Evolutionary conservation across 2,113 vertebrate genomes (phyloP).

Genomic region (Alosa alosa): DNA sequence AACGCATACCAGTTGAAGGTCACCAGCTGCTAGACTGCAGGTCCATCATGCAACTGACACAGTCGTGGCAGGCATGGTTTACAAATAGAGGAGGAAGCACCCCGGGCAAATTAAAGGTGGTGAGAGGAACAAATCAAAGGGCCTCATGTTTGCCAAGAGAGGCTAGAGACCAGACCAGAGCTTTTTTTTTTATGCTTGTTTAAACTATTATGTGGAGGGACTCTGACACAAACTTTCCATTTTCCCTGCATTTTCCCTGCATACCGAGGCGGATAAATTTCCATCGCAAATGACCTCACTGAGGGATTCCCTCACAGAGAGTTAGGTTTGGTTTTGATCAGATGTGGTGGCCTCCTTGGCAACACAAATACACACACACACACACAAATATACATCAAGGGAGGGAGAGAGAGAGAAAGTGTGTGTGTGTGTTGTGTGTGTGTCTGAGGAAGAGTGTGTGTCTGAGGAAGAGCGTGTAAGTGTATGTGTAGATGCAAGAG

Average conservation of each 20-base stretch:
- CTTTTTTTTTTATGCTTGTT: background rate
- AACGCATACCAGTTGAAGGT: constrained; percentile 39
- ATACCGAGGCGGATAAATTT: background rate
- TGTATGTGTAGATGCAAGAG: too few species aligned
- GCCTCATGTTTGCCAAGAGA: background rate
- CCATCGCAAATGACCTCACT: background rate
- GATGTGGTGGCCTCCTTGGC: background rate
- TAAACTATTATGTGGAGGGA: background rate
- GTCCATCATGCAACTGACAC: constrained; percentile 42
- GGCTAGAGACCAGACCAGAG: background rate
- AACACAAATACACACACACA: constrained; percentile 36
- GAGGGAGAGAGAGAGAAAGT: background rate
- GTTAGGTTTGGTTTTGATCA: background rate
- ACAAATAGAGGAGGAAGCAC: constrained; percentile 44
- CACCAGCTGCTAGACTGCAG: constrained; percentile 6
- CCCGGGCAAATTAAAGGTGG: constrained; percentile 37
- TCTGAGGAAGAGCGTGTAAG: too few species aligned
- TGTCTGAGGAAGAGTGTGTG: too few species aligned
- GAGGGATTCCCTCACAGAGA: background rate
- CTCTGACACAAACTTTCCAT: background rate
- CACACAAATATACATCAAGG: background rate
- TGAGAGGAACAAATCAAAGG: constrained; percentile 47
- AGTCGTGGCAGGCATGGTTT: constrained; percentile 17
- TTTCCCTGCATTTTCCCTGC: background rate
- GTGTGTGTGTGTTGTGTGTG: background rate